Conservation (phyloP, 2,888 invertebrate genomes). For the Gibbula magus region DNA sequence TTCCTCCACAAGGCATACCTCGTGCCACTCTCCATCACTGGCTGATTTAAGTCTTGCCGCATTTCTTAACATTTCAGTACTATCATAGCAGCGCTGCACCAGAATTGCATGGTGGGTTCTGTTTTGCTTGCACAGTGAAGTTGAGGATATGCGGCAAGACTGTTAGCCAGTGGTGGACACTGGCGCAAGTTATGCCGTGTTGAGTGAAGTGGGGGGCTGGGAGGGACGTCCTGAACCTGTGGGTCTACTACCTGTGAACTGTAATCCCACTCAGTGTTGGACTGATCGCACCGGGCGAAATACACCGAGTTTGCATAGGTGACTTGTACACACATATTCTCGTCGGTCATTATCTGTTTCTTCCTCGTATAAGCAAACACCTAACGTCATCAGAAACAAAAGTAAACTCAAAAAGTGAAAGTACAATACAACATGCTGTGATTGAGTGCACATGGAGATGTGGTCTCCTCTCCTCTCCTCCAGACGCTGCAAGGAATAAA, state of each 20-base stretch:
- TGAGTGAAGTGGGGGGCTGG: neutral
- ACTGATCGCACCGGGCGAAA: constrained; percentile 90
- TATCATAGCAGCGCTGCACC: neutral
- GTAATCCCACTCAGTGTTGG: constrained; percentile 61
- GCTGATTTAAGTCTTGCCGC: no score
- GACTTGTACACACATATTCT: constrained; percentile 85
- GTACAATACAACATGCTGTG: neutral
- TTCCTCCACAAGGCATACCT: no score
- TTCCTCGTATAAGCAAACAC: constrained; percentile 96
- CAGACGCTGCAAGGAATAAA: neutral
- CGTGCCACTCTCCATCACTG: no score
- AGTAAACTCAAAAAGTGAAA: neutral
- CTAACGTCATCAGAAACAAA: constrained; percentile 73
- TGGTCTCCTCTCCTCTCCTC: neutral
- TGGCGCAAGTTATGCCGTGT: no score
- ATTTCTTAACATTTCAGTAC: neutral
- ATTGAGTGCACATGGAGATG: neutral
- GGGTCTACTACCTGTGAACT: constrained; percentile 57
- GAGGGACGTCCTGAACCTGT: neutral
- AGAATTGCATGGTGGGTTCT: neutral
- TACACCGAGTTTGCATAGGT: constrained; percentile 77
- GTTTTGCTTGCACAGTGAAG: neutral
- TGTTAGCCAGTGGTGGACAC: no score
- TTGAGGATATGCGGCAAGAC: no score
- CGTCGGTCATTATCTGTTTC: constrained; percentile 97